These are phyloP conservation scores for Capricornis sumatraensis DNA, from an alignment of 2,113 vertebrate genomes.

Conservation along the genomic window DNA sequence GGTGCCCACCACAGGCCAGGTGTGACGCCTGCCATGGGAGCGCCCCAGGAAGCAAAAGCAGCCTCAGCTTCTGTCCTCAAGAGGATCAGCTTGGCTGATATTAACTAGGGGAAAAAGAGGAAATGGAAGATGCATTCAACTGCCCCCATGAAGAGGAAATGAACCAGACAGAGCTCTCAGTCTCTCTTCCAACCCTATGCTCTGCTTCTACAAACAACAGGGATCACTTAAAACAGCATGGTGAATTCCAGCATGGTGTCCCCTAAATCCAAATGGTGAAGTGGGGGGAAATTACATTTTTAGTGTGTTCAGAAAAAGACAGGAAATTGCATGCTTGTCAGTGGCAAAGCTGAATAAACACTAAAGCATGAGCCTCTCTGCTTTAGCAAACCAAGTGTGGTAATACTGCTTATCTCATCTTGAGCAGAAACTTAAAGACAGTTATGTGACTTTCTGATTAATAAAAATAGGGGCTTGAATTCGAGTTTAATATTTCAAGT, in stretches of 20 bases:
- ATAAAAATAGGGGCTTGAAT: background rate
- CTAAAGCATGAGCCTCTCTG: background rate
- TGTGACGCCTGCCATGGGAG: fast-evolving
- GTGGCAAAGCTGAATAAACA: background rate
- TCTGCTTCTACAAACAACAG: background rate
- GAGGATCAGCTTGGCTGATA: background rate
- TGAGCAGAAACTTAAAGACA: background rate
- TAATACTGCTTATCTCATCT: background rate
- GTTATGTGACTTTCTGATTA: background rate
- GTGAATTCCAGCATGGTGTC: background rate
- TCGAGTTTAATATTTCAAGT: background rate
- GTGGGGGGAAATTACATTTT: background rate
- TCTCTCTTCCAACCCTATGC: background rate
- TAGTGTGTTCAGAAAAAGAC: background rate
- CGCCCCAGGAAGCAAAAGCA: background rate
- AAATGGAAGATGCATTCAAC: background rate
- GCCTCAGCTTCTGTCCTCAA: background rate
- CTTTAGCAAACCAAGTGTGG: background rate
- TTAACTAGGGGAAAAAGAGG: background rate
- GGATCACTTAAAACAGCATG: background rate
- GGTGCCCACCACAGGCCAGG: background rate
- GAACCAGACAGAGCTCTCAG: background rate
- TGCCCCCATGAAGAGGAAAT: background rate
- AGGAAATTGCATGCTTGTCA: background rate
- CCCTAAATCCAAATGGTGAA: background rate